Base-by-base conservation (phyloP, 2,888 invertebrate species). In the Phytoseiulus persimilis region DNA sequence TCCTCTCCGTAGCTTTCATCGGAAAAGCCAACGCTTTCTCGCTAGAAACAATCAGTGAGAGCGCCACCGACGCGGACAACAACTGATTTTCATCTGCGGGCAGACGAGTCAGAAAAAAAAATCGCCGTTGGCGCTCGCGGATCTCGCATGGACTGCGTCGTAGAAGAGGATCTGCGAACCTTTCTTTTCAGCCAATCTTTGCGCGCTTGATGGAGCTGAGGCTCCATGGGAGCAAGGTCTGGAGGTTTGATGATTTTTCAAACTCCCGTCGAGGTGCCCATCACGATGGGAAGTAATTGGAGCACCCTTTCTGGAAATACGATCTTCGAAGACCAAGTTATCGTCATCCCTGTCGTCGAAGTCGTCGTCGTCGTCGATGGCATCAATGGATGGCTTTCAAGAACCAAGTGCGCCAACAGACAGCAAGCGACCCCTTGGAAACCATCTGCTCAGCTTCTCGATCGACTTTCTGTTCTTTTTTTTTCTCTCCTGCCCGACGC, bases 391-490 rank as follows among this genome's bases (percentile, higher is more conserved):
- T 18, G 65, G 65, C 65, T 65, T 65, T 65, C 65, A 65, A 65
- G 65, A 65, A 46, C 46, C 46, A 6, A 46, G 46, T 46, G 46
- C 9, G 46, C 46, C 46, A 46, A 65, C 65, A 65, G 32, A 87
- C 87, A 32, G 33, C 87, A 23, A 32, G n/a, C 39, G 87, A 87
- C 32, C 87, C 39, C 33, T 87, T 87, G 87, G 87, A 87, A 87
- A 32, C 87, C 87, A 87, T 87, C 87, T 87, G 87, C 87, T 87
- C 33, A 28, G 6, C 87, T n/a, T 39, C 32, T 87, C 87, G 33
- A 87, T 33, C 32, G 87, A 39, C n/a, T 83, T 33, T 87, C 32
- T 33, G 33, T 87, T 31, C 28, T 28, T 87, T 33, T 83, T n/a
- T n/a, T 6, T 83, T 11, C 31, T 83, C 83, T 83, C 6, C 33